phyloP scores from a whole-genome alignment of 2,113 vertebrate genomes.

The Leptodactylus fuscus region DNA sequence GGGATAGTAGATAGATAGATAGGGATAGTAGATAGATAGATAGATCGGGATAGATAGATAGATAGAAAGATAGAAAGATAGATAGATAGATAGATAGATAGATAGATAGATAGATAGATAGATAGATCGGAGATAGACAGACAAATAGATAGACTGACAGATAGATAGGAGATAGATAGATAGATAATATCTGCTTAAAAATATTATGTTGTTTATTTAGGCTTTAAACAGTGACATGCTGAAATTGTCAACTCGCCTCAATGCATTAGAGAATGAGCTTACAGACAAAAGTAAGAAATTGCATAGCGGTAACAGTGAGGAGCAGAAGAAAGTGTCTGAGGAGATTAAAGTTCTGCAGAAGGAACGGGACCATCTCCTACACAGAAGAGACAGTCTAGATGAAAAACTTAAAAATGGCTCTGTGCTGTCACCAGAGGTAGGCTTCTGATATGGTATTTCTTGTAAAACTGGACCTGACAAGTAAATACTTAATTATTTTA shows the following conservation, averaged over 20 bases:
- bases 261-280: constrained; percentile 80
- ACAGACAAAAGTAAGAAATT: constrained; percentile 73
- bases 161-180: no score
- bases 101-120: no score
- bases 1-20: no score
- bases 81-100: no score
- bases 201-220: constrained; percentile 69
- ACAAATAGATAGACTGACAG: no score
- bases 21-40: no score
- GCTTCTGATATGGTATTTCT: constrained; percentile 63
- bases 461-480: no score
- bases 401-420: constrained; percentile 80
- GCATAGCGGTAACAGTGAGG: constrained; percentile 70
- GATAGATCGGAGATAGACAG: no score
- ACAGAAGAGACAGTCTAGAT: constrained; percentile 77
- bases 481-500: no score
- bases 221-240: constrained; percentile 81
- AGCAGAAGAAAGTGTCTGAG: constrained; percentile 71
- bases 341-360: constrained; percentile 76
- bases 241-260: constrained; percentile 78
- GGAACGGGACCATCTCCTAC: constrained; percentile 78
- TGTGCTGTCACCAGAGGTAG: constrained; percentile 82
- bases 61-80: no score
- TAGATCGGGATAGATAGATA: no score
- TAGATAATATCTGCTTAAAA: no score